Conservation (phyloP, 2,888 invertebrate genomes). For the Hypomecis atomaria region DNA sequence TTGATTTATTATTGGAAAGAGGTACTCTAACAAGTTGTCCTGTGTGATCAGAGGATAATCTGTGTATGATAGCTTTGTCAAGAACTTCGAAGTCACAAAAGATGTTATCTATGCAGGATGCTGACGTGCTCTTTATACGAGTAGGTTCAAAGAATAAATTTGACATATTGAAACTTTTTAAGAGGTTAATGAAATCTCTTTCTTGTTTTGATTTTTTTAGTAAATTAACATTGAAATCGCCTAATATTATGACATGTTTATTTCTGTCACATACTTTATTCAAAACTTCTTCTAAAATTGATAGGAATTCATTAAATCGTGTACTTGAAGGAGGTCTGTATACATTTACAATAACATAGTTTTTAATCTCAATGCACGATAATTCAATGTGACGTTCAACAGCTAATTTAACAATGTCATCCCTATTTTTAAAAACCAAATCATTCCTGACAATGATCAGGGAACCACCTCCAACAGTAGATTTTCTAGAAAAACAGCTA, state of each 20-base stretch:
- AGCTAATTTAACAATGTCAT: not conserved
- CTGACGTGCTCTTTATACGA: too few species aligned
- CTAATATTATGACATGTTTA: not conserved
- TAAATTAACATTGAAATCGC: too few species aligned
- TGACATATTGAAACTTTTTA: not conserved
- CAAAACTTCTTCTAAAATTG: too few species aligned
- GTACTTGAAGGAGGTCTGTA: constrained; percentile 3
- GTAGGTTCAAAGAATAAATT: not conserved
- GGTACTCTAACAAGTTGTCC: too few species aligned
- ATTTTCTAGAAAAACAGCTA: not conserved
- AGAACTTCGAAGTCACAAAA: too few species aligned
- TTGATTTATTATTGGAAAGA: too few species aligned
- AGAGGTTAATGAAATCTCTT: not conserved
- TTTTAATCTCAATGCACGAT: constrained; percentile 1
- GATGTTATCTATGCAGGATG: too few species aligned
- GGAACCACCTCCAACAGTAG: too few species aligned
- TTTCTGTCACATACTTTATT: not conserved
- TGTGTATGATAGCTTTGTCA: too few species aligned
- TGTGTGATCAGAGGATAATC: too few species aligned
- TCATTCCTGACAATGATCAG: not conserved
- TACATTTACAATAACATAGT: constrained; percentile 1
- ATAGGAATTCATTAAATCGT: too few species aligned
- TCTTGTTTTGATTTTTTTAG: constrained; percentile 1
- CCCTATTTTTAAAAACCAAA: not conserved
- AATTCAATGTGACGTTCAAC: not conserved